Conservation (phyloP, 2,797 vertebrate species). For the Sphenopsis melanotis region DNA sequence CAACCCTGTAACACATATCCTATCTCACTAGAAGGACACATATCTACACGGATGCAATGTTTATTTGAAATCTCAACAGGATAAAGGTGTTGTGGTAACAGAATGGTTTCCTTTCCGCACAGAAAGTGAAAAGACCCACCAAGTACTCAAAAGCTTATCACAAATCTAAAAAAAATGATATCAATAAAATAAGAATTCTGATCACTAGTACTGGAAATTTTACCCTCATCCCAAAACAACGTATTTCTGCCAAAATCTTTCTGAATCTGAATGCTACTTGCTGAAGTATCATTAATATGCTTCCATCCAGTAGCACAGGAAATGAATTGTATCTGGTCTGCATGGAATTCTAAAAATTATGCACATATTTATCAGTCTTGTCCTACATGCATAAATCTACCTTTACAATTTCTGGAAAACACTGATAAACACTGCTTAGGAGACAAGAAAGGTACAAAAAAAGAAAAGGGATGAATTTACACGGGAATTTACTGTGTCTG, state of each 20-base stretch:
- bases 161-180: neutral
- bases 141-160: neutral
- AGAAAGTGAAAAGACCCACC: neutral
- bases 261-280: neutral
- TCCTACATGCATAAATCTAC: conserved; percentile 46
- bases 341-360: conserved; percentile 35
- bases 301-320: neutral
- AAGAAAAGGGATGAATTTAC: conserved; percentile 62
- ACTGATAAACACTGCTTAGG: conserved; percentile 37
- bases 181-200: neutral
- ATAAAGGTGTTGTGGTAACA: neutral
- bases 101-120: neutral
- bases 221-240: neutral
- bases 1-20: neutral
- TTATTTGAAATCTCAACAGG: neutral
- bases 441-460: conserved; percentile 46
- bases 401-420: conserved; percentile 48
- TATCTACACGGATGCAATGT: neutral
- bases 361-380: conserved; percentile 41
- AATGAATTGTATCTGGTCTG: conserved; percentile 6
- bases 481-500: conserved; percentile 68
- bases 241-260: neutral
- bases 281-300: neutral
- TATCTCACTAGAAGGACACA: neutral
- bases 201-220: neutral